Evolutionary conservation across 2,113 vertebrate species (phyloP), one percentile per base, ranked within the genome.

Genomic region (Larimichthys crocea): DNA sequence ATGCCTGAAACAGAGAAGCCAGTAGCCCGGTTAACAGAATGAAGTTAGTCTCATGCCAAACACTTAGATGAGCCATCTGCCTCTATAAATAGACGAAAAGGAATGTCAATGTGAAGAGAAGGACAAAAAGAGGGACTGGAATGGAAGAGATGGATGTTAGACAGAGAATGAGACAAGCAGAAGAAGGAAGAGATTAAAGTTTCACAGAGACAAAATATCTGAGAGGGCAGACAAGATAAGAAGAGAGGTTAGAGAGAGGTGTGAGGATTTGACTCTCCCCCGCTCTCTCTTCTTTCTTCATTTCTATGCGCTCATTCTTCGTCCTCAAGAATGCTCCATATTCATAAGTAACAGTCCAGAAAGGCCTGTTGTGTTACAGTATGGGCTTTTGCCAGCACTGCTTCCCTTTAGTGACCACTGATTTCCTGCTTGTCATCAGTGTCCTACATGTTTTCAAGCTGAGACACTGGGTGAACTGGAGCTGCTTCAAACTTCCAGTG

Each of bases 1-100:
- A 10, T 50, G 44, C 40, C 11, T 67, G 19, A 59, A 24, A 29
- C 8, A 40, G 24, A 68, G 48, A 52, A 55, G 57, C 0, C 52
- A 65, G 42, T 52, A 59, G 59, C 26, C 40, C 70, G 59, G 46
- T 62, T 59, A 64, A 40, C 59, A 73, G 68, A 77, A 44, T 40
- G 35, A 20, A 60, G 60, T 55, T 60, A 19, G 49, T 80, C 26
- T 76, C 61, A 20, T 72, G 66, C 19, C 50, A 26, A 81, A 84
- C 59, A 74, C 63, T 64, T n/a, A 73, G 62, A 74, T 65, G 85
- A 87, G 52, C 72, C 76, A 56, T 76, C 64, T 40, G 79, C 46
- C 48, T 66, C 76, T 74, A 87, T 74, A 74, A 84, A 84, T 84
- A 81, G 82, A 78, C 61, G 55, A 19, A 77, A 74, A 70, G 82